phyloP scores from a whole-genome alignment of 2,797 vertebrate species.

The Bufotes viridis region DNA sequence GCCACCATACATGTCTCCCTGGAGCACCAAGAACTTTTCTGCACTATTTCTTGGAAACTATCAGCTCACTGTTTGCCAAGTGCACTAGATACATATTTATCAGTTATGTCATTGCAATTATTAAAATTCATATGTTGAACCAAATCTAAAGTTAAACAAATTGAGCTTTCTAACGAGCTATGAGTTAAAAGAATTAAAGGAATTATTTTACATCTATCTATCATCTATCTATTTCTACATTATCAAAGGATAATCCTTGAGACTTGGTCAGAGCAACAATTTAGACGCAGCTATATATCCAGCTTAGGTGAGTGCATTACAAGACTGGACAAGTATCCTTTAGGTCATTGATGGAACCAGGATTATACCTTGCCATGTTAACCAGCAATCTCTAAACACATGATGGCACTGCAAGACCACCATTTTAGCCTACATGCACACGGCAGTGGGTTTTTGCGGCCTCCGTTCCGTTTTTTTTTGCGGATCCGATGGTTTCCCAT shows the following conservation, averaged over 20 bases:
- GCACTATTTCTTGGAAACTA: not conserved
- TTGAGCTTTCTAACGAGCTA: not conserved
- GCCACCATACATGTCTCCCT: constrained; percentile 16
- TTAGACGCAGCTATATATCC: not conserved
- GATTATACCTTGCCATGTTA: not conserved
- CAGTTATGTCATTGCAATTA: not conserved
- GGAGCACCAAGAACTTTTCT: constrained; percentile 9
- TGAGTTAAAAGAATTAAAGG: not conserved
- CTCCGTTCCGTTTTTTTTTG: too few species aligned
- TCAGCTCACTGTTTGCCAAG: not conserved
- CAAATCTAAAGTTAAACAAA: not conserved
- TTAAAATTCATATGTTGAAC: not conserved
- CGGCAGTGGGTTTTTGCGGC: too few species aligned
- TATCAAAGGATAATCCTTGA: not conserved
- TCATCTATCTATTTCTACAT: too few species aligned
- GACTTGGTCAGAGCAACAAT: not conserved
- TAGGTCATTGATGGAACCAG: not conserved
- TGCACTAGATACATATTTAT: not conserved
- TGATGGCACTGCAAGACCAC: not conserved
- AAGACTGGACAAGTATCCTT: not conserved
- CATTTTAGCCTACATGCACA: too few species aligned
- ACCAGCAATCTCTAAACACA: not conserved
- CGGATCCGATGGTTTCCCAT: too few species aligned
- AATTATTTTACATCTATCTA: not conserved
- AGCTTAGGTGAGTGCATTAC: not conserved